Evolutionary conservation across 2,113 vertebrate species (phyloP), one percentile per base, ranked within the genome.

Genomic region (Xenus cinereus): DNA sequence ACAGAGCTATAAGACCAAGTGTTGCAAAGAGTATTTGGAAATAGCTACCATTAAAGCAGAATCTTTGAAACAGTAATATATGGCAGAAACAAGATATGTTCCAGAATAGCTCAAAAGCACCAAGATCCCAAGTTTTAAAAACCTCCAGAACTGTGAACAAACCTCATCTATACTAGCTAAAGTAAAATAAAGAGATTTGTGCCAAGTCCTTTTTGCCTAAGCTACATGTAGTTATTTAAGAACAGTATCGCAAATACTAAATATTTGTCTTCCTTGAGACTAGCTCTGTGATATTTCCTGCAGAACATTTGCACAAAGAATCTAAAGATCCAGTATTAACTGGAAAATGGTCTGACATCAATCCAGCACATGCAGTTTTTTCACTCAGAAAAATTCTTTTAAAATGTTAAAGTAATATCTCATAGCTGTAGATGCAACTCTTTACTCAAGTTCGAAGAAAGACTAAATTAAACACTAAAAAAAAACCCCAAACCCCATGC

Each of bases 191-290:
- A 69, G 46, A 54, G 4, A 51, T 63, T 73, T 75, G 10, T 93
- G 69, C 76, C 73, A 89, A 76, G 81, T 87, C 14, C 7, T 59
- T 91, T 94, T 73, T 59, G 43, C 54, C 59, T 80, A 74, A 94
- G 63, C 43, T 85, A 84, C 57, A 48, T 72, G 63, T 92, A 96
- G 78, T 82, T 75, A 89, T 96, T 94, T 91, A 96, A 95, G 82
- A 93, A 91, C 90, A 96, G 26, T 51, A 57, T 93, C 93, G 82
- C 92, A 95, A 92, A 97, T 94, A 20, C 46, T 94, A 95, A 95
- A 94, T 97, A 96, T 96, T 97, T 97, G 41, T 64, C 89, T 95
- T 96, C 48, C 77, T 80, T 95, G 80, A 94, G 66, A 88, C 82
- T 83, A 89, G 83, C 62, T 90, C 66, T 84, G 64, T 82, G 79